A percentile compares a stretch with the other conserved stretches of the same genome.
Conservation (phyloP, 1,140 invertebrate species). For the Micrasema longulum region DNA sequence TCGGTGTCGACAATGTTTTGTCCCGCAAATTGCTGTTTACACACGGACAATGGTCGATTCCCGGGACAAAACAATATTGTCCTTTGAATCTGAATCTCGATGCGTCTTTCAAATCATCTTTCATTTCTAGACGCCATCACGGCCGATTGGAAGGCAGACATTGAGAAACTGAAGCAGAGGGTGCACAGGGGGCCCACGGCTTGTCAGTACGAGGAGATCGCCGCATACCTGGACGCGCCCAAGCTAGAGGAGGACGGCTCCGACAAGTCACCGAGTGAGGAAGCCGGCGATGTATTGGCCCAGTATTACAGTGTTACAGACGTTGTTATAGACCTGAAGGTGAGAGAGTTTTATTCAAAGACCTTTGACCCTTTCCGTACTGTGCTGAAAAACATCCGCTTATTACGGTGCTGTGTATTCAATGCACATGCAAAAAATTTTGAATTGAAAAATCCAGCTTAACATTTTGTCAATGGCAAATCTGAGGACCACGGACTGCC, state of each 20-base stretch:
- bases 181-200: background rate
- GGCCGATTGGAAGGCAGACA: background rate
- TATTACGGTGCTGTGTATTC: no score
- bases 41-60: no score
- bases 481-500: no score
- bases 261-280: background rate
- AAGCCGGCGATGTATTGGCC: background rate
- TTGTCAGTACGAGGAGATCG: conserved; percentile 3
- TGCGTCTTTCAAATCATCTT: no score
- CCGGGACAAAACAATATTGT: no score
- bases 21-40: no score
- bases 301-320: conserved; percentile 4
- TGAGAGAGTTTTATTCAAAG: background rate
- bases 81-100: no score
- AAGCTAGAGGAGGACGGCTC: background rate
- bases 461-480: no score
- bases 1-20: no score
- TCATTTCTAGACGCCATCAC: conserved; percentile 5
- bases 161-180: background rate
- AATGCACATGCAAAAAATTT: no score
- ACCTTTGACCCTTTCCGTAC: background rate
- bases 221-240: background rate
- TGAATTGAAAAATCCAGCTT: no score
- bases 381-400: background rate
- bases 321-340: conserved; percentile 9